These are phyloP conservation scores for Sebastes oblongus DNA, from an alignment of 2,797 vertebrate genomes.

Conservation along the genomic window DNA sequence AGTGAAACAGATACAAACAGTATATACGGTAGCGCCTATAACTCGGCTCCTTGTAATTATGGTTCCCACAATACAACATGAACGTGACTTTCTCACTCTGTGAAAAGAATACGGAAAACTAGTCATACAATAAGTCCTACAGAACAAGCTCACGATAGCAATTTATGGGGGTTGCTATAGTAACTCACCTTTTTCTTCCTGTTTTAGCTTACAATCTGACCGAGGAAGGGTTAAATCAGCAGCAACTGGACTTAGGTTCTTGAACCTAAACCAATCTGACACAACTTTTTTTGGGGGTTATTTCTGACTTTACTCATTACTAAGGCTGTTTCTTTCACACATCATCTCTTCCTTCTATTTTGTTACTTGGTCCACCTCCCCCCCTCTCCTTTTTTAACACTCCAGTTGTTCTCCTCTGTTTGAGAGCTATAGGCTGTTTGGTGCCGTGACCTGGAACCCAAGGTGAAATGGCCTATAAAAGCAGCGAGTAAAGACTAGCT, in stretches of 20 bases:
- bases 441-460: conserved; percentile 68
- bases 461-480: conserved; percentile 73
- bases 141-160: neutral
- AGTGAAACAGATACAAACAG: too few relatives aligned
- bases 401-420: conserved; percentile 42
- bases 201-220: neutral
- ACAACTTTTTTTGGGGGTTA: too few relatives aligned
- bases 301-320: neutral
- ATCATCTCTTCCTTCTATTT: neutral
- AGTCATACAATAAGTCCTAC: neutral
- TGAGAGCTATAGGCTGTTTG: conserved; percentile 47
- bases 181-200: neutral
- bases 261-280: neutral
- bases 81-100: too few relatives aligned
- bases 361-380: neutral
- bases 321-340: neutral
- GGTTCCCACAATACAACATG: neutral
- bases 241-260: too few relatives aligned
- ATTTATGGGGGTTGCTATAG: neutral
- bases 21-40: neutral
- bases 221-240: too few relatives aligned
- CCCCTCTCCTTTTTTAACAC: conserved; percentile 21
- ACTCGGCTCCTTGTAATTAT: neutral
- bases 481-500: conserved; percentile 53
- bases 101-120: too few relatives aligned